Evolutionary conservation across 2,888 invertebrate genomes (phyloP), one percentile per base, ranked within the genome.

Genomic region (Leucoptera coffeella): DNA sequence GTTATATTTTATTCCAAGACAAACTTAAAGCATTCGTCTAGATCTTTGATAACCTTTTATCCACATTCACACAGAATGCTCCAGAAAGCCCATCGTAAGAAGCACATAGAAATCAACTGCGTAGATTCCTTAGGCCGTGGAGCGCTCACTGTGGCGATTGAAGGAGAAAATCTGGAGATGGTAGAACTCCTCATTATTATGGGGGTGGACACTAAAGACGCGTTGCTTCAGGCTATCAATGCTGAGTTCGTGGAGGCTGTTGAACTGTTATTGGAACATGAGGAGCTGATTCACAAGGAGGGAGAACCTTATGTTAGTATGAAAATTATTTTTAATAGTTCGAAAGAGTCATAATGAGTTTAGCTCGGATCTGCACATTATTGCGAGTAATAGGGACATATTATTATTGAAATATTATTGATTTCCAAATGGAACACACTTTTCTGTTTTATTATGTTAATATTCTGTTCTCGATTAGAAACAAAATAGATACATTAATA

Each of bases 231-330:
- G 45, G 86, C 95, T 32, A 95, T 96, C 40, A 89, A 89, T 48
- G 90, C 90, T 15, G 94, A 95, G 58, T 95, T 95, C 45, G 93
- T 96, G 12, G 95, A 95, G 52, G 95, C 94, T 5, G 94, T 95
- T 0, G 94, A 95, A 53, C 60, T 95, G 31, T 64, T 95, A 24
- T 60, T 96, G 30, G 90, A 91, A 45, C 89, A 94, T 47, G 90
- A 93, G 45, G 91, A 93, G 50, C 62, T 86, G 14, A 82, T 85
- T 30, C 84, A 85, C 43, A 80, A 79, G 42, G 80, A 82, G 13
- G 80, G 80, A 8, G 81, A 85, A 34, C 78, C 74, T 29, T 86
- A 86, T 43, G 86, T 86, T 50, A 77, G 81, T 69, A 30, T 13
- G 13, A 13, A 4, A n/a, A n/a, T n/a, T n/a, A n/a, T n/a, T n/a